Conservation (phyloP, 1,140 invertebrate species). For the Bombyx mandarina region DNA sequence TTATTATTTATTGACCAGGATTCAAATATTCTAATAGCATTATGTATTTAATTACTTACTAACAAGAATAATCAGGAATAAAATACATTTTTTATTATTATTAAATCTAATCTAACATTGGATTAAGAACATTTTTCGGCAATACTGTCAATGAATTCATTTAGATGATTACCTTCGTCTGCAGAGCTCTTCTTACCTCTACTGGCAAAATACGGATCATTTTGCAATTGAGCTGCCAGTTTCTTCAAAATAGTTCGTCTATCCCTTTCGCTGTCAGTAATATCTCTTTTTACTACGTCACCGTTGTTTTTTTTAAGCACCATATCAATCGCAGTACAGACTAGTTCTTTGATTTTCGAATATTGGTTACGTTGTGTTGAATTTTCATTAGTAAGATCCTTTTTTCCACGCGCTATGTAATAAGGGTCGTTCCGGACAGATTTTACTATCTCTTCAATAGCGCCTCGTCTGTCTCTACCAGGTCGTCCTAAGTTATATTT, state of each 20-base stretch:
- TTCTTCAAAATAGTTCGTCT: conserved; percentile 55
- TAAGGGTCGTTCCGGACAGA: conserved; percentile 59
- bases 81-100: neutral
- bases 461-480: conserved; percentile 42
- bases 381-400: conserved; percentile 21
- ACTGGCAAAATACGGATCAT: conserved; percentile 59
- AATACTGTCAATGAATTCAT: conserved; percentile 40
- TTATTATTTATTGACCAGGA: neutral
- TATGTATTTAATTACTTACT: neutral
- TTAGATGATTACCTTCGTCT: conserved; percentile 20
- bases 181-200: conserved; percentile 50
- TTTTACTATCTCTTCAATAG: conserved; percentile 55
- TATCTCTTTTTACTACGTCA: conserved; percentile 39
- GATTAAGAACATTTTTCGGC: conserved; percentile 36
- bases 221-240: conserved; percentile 51
- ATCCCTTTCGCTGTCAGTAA: conserved; percentile 42
- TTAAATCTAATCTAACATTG: neutral
- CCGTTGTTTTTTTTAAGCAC: conserved; percentile 25
- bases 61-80: neutral
- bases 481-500: conserved; percentile 13
- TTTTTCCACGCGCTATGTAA: conserved; percentile 60
- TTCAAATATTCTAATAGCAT: neutral
- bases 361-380: conserved; percentile 28
- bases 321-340: conserved; percentile 46
- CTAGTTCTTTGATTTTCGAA: conserved; percentile 41